Conservation (phyloP, 2,888 invertebrate species). For the Seira ritae region DNA sequence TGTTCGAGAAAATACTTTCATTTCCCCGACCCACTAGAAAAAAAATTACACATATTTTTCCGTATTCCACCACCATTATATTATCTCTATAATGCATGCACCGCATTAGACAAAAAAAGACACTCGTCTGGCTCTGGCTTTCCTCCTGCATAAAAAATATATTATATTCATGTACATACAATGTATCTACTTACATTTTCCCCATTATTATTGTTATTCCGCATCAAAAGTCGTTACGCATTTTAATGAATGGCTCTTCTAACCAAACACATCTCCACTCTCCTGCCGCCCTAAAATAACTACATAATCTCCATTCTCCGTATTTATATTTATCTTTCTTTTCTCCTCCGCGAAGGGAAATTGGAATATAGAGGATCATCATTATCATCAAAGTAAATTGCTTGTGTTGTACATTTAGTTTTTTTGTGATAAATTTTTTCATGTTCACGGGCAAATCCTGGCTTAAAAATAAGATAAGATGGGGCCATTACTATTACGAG, state of each 20-base stretch:
- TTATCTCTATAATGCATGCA: too few species aligned
- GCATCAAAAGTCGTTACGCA: slow-evolving; percentile 6
- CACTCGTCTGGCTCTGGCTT: too few species aligned
- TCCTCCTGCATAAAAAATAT: too few species aligned
- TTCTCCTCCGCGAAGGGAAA: neutral
- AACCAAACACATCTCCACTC: too few species aligned
- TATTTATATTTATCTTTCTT: too few species aligned
- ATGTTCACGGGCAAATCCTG: slow-evolving; percentile 39
- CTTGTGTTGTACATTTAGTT: too few species aligned
- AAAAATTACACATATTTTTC: neutral
- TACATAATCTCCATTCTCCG: neutral
- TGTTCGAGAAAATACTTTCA: neutral
- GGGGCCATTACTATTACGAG: too few species aligned
- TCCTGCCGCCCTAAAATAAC: too few species aligned
- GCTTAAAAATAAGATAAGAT: too few species aligned
- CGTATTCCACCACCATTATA: neutral
- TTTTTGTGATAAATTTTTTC: too few species aligned
- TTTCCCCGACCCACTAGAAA: neutral
- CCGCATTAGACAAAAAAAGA: too few species aligned
- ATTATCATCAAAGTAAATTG: slow-evolving; percentile 41
- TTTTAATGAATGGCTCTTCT: slow-evolving; percentile 9
- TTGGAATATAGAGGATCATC: neutral
- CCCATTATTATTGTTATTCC: neutral
- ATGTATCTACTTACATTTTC: too few species aligned
- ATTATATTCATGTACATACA: neutral